Conservation (phyloP, 2,113 vertebrate genomes). For the Archilochus colubris region DNA sequence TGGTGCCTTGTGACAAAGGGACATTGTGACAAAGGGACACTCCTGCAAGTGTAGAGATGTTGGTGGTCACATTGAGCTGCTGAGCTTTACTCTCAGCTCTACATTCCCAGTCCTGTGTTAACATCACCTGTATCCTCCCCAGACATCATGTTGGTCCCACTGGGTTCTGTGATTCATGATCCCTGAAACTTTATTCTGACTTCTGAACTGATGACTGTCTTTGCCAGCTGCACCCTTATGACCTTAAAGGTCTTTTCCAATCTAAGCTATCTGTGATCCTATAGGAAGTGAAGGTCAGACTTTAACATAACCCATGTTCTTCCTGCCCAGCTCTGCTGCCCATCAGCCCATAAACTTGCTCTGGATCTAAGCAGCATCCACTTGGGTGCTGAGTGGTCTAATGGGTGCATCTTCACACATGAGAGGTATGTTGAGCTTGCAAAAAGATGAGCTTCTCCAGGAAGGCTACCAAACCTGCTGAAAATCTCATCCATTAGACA, state of each 20-base stretch:
- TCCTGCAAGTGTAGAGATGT: background rate
- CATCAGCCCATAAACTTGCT: background rate
- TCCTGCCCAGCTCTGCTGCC: background rate
- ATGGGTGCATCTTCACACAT: background rate
- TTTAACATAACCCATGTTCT: background rate
- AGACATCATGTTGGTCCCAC: background rate
- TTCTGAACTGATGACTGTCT: background rate
- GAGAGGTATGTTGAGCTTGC: background rate
- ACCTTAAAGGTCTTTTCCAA: background rate
- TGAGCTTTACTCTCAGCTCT: background rate
- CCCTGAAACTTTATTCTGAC: background rate
- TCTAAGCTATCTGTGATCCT: background rate
- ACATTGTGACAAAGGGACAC: background rate
- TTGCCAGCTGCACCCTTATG: background rate
- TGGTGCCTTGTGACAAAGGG: background rate
- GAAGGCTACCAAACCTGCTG: background rate
- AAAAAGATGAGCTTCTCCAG: background rate
- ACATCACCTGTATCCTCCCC: background rate
- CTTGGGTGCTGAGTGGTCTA: background rate
- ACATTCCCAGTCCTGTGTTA: rapidly evolving
- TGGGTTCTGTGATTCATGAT: background rate
- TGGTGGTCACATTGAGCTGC: background rate
- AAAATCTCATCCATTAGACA: background rate
- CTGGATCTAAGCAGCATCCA: background rate
- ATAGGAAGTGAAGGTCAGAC: background rate